Evolutionary conservation across 30 jellyfish, hydroid and myxozoan species (phyloP), one percentile per base, ranked within the genome.

Genomic region (Pseudorhiza aurosa): DNA sequence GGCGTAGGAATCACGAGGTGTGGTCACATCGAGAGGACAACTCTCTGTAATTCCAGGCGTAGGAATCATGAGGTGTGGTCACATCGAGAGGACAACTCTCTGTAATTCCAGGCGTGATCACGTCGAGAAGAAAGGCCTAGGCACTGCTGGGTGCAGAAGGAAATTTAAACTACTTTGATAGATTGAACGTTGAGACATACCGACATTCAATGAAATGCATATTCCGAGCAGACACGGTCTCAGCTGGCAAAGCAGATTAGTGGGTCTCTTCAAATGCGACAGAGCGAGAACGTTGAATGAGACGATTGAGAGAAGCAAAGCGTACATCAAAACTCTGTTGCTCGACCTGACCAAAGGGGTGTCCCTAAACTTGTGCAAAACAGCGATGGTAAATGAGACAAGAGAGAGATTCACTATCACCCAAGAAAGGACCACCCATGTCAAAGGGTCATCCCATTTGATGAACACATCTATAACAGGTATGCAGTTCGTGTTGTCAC

Each of bases 321-420:
- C 11, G 58, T 70, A 91, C 55, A 95, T 84, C 26, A 85, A 35
- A 0, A 90, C 94, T 21, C 87, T 88, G 46, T 90, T 91, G 12
- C 95, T 78, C 17, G 96, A 88, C 36, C 64, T 42, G 9, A 91
- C 82, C 39, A 84, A 77, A 11, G 98, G 89, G 18, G 96, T 77
- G 17, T 88, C 74, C 31, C 82, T 37, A 81, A 17, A 77, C 12
- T 33, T 45, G 22, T 37, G 25, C 42, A 65, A 83, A 2, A 89
- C 51, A n/a, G 44, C 32, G 24, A 64, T 30, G 18, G 96, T 75
- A 42, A 31, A 47, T 15, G 73, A 36, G 14, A 40, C 78, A 53
- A 76, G 25, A 4, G 60, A 44, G 0, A 65, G 55, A 4, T 91
- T 95, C 29, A 85, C 36, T 31, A 44, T 10, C 21, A 44, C 85